Percentiles rank a stretch among this genome's conserved stretches.
Evolutionary conservation across 2,797 vertebrate genomes (phyloP).

Genomic region (Cynopterus sphinx): DNA sequence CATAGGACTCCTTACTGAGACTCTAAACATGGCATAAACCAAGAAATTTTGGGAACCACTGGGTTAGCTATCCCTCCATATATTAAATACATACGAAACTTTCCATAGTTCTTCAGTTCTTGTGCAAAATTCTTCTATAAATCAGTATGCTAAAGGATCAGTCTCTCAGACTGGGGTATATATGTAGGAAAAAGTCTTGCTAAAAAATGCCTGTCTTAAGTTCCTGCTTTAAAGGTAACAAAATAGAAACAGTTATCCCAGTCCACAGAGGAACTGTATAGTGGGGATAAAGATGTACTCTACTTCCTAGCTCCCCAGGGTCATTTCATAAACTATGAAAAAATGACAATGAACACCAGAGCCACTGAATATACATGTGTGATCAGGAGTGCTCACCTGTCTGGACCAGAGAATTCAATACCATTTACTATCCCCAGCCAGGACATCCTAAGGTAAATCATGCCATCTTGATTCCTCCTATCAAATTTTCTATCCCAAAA

Average conservation of each 20-base stretch:
- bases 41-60: background rate
- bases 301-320: background rate
- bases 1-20: background rate
- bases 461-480: background rate
- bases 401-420: background rate
- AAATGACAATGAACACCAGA: background rate
- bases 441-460: background rate
- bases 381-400: background rate
- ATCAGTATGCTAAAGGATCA: background rate
- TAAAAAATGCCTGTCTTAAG: background rate
- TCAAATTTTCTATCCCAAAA: background rate
- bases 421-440: background rate
- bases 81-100: background rate
- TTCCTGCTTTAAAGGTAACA: background rate
- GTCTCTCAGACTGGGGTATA: background rate
- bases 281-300: background rate
- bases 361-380: background rate
- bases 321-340: background rate
- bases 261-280: background rate
- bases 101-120: background rate
- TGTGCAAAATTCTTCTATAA: background rate
- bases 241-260: background rate
- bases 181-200: background rate
- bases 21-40: background rate
- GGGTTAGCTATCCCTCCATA: background rate